Evolutionary conservation across 2,113 vertebrate genomes (phyloP), one percentile per base, ranked within the genome.

Genomic region (Oryctolagus cuniculus): DNA sequence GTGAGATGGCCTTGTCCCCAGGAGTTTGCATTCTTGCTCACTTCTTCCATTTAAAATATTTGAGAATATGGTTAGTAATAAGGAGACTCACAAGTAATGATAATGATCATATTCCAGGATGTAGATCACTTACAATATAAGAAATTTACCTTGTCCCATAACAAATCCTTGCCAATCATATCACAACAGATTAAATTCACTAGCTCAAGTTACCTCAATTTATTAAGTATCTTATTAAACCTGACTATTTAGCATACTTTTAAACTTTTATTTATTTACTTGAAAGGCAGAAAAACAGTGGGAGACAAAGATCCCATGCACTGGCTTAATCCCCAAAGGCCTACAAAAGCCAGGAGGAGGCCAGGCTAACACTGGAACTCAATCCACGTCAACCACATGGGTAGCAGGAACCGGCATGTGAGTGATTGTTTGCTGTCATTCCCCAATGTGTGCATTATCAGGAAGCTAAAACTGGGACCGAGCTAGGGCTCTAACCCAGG

Each of bases 101-200:
- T 19, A 84, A 13, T 69, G 24, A 67, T 78, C n/a, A 72, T 44
- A 55, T 69, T 84, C 49, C 63, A 90, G 4, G 6, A 13, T 88
- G 38, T 72, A 24, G 10, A 55, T 90, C 29, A 55, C 49, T 88
- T 69, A 77, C 92, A 92, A 80, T 77, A 67, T 61, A 25, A 75
- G 67, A 67, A 87, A 95, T 66, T n/a, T 83, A 77, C 1, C 13
- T 78, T 31, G 27, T 77, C 61, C 93, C 38, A 34, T 34, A 82
- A 49, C 13, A 88, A 83, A 86, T 89, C 87, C 49, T 89, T 38
- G 29, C n/a, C 58, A 63, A 94, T 94, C 2, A 87, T 9, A 79
- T 94, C 36, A 80, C 7, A 78, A n/a, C 13, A 90, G 25, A 85
- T 82, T 70, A 84, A 78, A 85, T 85, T 91, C 38, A 95, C 17